phyloP scores from a whole-genome alignment of 2,888 invertebrate species.

The Agrotis ipsilon region DNA sequence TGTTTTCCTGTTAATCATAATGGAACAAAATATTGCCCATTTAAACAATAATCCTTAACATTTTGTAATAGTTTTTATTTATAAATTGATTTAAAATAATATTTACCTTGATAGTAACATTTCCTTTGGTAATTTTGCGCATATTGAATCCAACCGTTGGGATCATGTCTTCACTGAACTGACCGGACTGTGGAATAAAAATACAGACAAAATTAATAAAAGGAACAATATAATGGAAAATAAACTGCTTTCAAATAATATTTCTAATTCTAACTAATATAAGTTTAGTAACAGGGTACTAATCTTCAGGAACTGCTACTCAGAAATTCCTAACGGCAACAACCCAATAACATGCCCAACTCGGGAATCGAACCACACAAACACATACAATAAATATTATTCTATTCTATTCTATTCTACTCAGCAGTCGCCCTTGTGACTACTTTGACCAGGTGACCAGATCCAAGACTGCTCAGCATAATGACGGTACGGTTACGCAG shows the following conservation, averaged over 20 bases:
- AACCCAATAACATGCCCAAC: too few species aligned
- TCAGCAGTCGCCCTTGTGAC: too few species aligned
- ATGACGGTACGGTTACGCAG: too few species aligned
- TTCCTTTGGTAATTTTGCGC: constrained; percentile 99
- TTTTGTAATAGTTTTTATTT: not conserved
- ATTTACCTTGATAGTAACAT: constrained; percentile 98
- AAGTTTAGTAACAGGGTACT: too few species aligned
- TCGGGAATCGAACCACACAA: too few species aligned
- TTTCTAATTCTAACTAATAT: too few species aligned
- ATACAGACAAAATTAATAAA: not conserved
- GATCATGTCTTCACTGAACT: constrained; percentile 99
- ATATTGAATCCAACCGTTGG: constrained; percentile 99
- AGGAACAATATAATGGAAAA: not conserved
- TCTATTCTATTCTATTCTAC: too few species aligned
- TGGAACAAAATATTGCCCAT: constrained; percentile 2
- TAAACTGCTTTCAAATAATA: not conserved
- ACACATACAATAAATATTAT: too few species aligned
- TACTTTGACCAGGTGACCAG: too few species aligned
- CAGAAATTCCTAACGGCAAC: too few species aligned
- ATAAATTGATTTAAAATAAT: not conserved
- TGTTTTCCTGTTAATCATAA: not conserved
- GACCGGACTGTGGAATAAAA: constrained; percentile 95
- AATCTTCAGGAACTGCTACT: too few species aligned
- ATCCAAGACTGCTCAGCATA: too few species aligned
- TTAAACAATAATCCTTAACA: not conserved